Evolutionary conservation across 2,888 invertebrate genomes (phyloP).

Genomic region (Bimastos eiseni): DNA sequence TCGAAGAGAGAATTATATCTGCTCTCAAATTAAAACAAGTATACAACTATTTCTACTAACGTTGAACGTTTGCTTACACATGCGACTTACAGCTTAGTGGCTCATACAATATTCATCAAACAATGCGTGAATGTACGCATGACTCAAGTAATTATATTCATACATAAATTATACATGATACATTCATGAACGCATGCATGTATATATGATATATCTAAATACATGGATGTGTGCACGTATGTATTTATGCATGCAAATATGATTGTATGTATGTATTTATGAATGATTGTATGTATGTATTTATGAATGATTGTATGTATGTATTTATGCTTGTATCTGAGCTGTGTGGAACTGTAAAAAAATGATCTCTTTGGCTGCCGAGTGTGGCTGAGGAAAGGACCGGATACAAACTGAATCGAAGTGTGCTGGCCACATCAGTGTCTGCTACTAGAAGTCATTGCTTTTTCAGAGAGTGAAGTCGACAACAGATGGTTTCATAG

Average conservation of each 20-base stretch:
- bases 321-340: background rate
- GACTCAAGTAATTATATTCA: too few relatives aligned
- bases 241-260: constrained; percentile 31
- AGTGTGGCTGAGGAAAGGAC: too few relatives aligned
- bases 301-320: background rate
- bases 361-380: too few relatives aligned
- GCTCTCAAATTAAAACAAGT: too few relatives aligned
- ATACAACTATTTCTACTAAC: too few relatives aligned
- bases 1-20: too few relatives aligned
- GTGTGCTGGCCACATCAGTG: background rate
- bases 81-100: too few relatives aligned
- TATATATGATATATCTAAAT: background rate
- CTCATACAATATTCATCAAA: too few relatives aligned
- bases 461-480: background rate
- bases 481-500: background rate
- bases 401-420: background rate
- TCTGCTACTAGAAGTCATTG: background rate
- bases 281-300: constrained; percentile 18
- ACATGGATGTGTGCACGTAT: background rate
- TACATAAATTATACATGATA: background rate
- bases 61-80: too few relatives aligned
- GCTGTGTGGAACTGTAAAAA: too few relatives aligned
- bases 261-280: background rate
- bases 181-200: background rate
- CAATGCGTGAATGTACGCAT: too few relatives aligned